These are phyloP conservation scores for Brachyrhaphis roseni DNA, from an alignment of 2,797 vertebrate genomes.

Conservation along the genomic window DNA sequence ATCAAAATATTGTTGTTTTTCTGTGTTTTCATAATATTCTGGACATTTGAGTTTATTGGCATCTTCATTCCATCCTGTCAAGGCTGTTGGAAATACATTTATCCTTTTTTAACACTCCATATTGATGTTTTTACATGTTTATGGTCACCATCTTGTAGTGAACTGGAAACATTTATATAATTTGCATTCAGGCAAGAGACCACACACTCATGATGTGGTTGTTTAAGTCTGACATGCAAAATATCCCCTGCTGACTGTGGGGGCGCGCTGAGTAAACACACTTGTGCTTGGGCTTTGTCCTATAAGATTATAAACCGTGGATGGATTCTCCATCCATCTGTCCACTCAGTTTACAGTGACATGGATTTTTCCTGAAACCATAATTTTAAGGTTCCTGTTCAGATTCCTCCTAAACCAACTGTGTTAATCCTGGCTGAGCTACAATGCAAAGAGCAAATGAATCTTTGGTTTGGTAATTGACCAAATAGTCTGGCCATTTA, in stretches of 20 bases:
- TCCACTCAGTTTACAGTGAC: not conserved
- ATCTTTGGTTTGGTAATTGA: not conserved
- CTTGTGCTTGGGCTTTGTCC: not conserved
- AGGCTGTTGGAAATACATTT: not conserved
- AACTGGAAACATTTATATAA: not conserved
- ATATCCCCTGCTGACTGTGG: not conserved
- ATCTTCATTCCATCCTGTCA: not conserved
- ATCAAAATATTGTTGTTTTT: no score
- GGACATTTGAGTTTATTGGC: not conserved
- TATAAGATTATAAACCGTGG: not conserved
- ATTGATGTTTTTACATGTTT: not conserved
- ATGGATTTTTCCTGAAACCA: not conserved
- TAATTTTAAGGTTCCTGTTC: not conserved
- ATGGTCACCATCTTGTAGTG: not conserved
- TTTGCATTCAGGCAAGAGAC: not conserved
- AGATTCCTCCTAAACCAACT: not conserved
- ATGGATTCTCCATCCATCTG: not conserved
- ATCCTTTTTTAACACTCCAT: not conserved
- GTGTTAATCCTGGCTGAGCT: not conserved
- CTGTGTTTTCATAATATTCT: no score
- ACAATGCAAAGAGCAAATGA: not conserved
- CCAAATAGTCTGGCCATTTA: not conserved
- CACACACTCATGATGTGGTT: not conserved
- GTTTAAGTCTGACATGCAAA: not conserved
- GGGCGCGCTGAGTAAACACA: not conserved